Evolutionary conservation across 2,797 vertebrate species (phyloP).

Genomic region (Cyprinodon diabolis): DNA sequence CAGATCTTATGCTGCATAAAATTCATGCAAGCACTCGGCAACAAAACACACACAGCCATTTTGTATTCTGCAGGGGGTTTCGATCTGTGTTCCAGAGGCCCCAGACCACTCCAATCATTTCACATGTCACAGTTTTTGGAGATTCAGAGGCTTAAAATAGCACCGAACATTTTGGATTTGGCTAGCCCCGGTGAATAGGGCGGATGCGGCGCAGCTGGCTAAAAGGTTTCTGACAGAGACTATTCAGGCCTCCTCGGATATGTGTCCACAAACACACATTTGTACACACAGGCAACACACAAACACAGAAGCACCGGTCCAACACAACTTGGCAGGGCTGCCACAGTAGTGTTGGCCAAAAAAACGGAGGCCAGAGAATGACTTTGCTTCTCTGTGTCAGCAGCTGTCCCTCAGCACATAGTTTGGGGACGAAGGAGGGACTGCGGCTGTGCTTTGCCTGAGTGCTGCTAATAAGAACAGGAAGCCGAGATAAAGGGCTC

Average conservation of each 20-base stretch:
- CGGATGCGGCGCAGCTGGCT: slow-evolving; percentile 62
- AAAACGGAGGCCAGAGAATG: slow-evolving; percentile 46
- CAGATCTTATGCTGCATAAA: slow-evolving; percentile 10
- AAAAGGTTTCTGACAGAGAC: slow-evolving; percentile 55
- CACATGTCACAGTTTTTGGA: slow-evolving; percentile 44
- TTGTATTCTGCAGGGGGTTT: slow-evolving; percentile 11
- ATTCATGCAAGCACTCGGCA: slow-evolving; percentile 3
- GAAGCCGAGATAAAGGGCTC: slow-evolving; percentile 68
- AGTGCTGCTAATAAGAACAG: slow-evolving; percentile 71
- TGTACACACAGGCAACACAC: slow-evolving; percentile 22
- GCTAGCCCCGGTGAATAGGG: slow-evolving; percentile 27
- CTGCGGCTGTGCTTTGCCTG: slow-evolving; percentile 47
- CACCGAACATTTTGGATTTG: slow-evolving; percentile 46
- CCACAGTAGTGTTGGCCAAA: slow-evolving; percentile 35
- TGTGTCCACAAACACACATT: slow-evolving; percentile 31
- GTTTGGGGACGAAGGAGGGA: slow-evolving; percentile 32
- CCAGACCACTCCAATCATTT: slow-evolving; percentile 12
- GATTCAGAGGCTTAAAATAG: slow-evolving; percentile 47
- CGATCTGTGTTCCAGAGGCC: not conserved
- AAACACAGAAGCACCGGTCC: slow-evolving; percentile 38
- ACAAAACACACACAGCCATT: not conserved
- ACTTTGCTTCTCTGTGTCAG: slow-evolving; percentile 62
- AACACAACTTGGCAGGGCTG: slow-evolving; percentile 54
- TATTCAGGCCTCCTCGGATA: slow-evolving; percentile 42
- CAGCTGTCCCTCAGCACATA: slow-evolving; percentile 33